These are phyloP conservation scores for Chloroceryle aenea DNA, from an alignment of 2,113 vertebrate species.

Conservation along the genomic window DNA sequence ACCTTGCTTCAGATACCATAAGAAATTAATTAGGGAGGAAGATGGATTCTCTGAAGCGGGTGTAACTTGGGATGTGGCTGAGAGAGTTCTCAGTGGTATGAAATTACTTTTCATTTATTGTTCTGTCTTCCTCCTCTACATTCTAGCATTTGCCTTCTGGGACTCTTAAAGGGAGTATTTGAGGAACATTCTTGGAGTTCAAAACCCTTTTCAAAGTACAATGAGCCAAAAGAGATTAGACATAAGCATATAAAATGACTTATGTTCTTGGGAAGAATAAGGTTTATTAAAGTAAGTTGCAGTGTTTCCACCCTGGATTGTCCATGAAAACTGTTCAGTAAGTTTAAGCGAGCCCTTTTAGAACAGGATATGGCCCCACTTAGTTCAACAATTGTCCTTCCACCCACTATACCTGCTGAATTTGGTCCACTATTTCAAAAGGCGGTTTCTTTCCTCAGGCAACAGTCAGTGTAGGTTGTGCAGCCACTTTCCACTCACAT, in stretches of 20 bases:
- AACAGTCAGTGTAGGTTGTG: not conserved
- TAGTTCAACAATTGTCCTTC: not conserved
- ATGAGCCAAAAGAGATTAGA: conserved; percentile 31
- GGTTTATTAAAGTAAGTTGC: not conserved
- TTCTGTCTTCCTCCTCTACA: not conserved
- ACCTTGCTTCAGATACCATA: not conserved
- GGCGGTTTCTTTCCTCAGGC: not conserved
- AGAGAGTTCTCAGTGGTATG: not conserved
- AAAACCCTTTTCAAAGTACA: conserved; percentile 8
- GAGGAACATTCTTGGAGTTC: conserved; percentile 26
- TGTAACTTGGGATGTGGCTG: not conserved
- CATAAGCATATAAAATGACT: not conserved
- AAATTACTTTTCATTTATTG: not conserved
- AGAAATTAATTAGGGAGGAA: not conserved
- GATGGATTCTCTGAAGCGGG: not conserved
- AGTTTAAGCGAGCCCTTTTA: not conserved
- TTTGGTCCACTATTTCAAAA: not conserved
- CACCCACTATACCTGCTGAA: not conserved
- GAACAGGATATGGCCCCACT: not conserved
- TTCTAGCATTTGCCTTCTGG: not conserved
- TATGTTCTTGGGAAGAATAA: not conserved
- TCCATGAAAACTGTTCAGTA: not conserved
- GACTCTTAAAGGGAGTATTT: not conserved
- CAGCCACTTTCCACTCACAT: not conserved
- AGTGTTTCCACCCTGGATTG: not conserved